Conservation (phyloP, 2,113 vertebrate species). For the Pangasianodon hypophthalmus region DNA sequence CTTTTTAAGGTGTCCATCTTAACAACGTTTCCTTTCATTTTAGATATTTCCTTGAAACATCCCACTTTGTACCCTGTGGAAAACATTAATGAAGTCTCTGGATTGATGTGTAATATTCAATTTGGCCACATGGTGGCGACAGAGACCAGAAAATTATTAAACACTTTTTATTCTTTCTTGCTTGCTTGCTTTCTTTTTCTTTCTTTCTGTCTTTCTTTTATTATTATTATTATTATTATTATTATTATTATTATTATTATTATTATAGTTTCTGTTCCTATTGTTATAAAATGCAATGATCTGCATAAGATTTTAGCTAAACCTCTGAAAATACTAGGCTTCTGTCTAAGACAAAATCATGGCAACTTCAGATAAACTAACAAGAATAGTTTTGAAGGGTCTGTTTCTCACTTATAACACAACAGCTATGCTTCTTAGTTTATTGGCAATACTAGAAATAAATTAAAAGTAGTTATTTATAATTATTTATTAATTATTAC, state of each 20-base stretch:
- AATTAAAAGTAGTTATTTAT: background rate
- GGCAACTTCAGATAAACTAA: too few relatives aligned
- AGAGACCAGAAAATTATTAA: background rate
- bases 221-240: background rate
- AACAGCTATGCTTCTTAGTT: background rate
- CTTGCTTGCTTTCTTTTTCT: background rate
- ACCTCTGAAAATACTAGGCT: background rate
- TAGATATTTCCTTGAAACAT: too few relatives aligned
- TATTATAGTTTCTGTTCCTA: background rate
- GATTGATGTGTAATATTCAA: background rate
- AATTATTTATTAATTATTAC: background rate
- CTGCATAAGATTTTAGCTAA: background rate
- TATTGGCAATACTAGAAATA: background rate
- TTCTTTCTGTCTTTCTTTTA: background rate
- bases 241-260: too few relatives aligned
- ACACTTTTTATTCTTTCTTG: background rate
- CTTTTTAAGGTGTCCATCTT: too few relatives aligned
- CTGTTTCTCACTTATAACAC: background rate
- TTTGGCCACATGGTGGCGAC: background rate
- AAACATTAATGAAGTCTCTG: background rate
- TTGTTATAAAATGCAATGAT: background rate
- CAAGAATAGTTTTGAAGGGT: background rate
- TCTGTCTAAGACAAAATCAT: background rate
- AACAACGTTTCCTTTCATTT: too few relatives aligned
- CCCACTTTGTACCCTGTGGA: too few relatives aligned